Percentiles rank a stretch among this genome's conserved stretches.
Evolutionary conservation across 2,113 vertebrate genomes (phyloP).

Genomic region (Protobothrops mucrosquamatus): DNA sequence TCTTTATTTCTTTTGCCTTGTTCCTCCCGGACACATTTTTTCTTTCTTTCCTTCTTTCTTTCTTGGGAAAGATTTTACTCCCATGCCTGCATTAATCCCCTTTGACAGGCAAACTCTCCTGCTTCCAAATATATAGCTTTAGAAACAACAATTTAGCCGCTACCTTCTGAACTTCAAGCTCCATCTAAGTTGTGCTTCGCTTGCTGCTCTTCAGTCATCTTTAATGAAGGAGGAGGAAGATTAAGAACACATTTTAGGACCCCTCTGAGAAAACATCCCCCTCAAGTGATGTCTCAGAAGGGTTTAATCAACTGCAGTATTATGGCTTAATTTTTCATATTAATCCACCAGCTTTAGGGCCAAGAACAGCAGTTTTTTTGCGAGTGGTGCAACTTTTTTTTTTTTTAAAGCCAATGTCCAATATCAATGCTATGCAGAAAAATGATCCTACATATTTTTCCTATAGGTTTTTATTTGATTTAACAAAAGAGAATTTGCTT

Average conservation of each 20-base stretch:
- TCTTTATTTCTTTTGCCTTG: slow-evolving; percentile 1
- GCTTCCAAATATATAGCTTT: slow-evolving; percentile 56
- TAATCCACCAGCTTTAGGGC: not conserved
- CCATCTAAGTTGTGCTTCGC: slow-evolving; percentile 39
- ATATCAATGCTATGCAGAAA: not conserved
- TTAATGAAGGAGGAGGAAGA: slow-evolving; percentile 49
- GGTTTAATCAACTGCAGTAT: slow-evolving; percentile 51
- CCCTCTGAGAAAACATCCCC: slow-evolving; percentile 59
- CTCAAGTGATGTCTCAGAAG: slow-evolving; percentile 44
- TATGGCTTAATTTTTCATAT: slow-evolving; percentile 34
- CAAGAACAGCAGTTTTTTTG: slow-evolving; percentile 42
- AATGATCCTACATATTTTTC: not conserved
- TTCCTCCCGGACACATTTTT: not conserved
- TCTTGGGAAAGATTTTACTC: not conserved
- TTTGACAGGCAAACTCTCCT: slow-evolving; percentile 46
- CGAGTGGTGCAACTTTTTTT: not conserved
- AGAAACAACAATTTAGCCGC: slow-evolving; percentile 47
- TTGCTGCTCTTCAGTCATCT: slow-evolving; percentile 54
- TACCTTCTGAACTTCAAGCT: slow-evolving; percentile 25
- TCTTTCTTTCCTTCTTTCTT: not conserved
- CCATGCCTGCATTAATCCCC: slow-evolving; percentile 55
- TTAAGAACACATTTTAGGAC: slow-evolving; percentile 34
- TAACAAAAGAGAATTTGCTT: not conserved
- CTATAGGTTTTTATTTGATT: not conserved
- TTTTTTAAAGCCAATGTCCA: not conserved